Percentiles rank a stretch among this genome's conserved stretches.
These are phyloP conservation scores for Rugalucina vietnamica DNA, from an alignment of 2,888 invertebrate species.

Conservation along the genomic window DNA sequence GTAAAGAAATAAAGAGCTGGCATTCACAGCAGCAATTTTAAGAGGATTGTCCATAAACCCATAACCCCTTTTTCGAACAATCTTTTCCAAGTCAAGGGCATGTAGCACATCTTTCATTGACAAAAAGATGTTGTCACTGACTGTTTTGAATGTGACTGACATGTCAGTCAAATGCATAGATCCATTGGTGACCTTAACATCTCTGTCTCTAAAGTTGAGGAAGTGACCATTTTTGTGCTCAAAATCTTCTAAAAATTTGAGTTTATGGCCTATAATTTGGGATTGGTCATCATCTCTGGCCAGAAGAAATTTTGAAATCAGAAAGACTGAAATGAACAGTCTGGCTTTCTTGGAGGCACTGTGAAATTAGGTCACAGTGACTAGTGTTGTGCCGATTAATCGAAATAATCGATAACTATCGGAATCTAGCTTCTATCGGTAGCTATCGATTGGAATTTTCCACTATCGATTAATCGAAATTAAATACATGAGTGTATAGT, in stretches of 20 bases:
- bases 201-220: neutral
- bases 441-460: no score
- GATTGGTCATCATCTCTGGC: neutral
- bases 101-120: neutral
- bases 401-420: no score
- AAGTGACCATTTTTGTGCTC: neutral
- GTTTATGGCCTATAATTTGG: neutral
- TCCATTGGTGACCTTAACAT: neutral
- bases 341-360: neutral
- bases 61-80: neutral
- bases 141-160: neutral
- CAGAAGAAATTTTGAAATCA: neutral
- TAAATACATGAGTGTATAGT: no score
- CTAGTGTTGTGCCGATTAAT: no score
- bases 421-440: no score
- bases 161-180: neutral
- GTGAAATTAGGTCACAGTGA: neutral
- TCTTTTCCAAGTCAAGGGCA: neutral
- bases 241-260: neutral
- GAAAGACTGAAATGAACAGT: neutral
- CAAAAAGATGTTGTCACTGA: neutral
- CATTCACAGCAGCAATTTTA: neutral
- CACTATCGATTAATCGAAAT: no score
- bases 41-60: neutral
- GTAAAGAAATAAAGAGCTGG: neutral